Base-by-base conservation (phyloP, 1,140 invertebrate species). In the Portunus trituberculatus region DNA sequence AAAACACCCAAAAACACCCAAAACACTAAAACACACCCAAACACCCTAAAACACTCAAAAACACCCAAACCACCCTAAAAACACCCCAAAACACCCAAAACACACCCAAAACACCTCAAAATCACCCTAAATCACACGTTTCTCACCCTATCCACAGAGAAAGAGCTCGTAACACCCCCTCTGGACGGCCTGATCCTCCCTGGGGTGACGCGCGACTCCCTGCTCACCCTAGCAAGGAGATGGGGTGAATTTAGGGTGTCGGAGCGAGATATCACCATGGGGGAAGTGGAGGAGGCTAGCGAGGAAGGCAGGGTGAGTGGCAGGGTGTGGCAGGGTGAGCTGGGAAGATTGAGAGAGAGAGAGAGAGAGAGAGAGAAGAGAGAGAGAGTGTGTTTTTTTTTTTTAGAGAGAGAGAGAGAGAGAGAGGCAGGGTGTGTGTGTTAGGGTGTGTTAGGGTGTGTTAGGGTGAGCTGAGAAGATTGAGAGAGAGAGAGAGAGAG, bases 121-220 rank as follows among this genome's bases (percentile, higher is more conserved):
- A 31, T 20, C 31, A 4, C 76, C 94, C 39, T 39, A 2, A 39
- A 39, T 39, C 39, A 39, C 39, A n/a, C 39, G 1, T 39, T 1
- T 89, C 20, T 59, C 52, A 4, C 52, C 52, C 94, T 39, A 39
- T 10, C 96, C 96, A 82, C 97, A 99, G 99, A 99, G 97, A 98
- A 98, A 97, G 99, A 99, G 97, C 97, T 99, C 96, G 97, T 99
- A 16, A 99, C 99, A 29, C 99, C 99, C n/a, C 98, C 99, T 28
- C 97, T 99, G 52, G 96, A 97, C 96, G 99, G 99, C 29, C 97
- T 99, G 0, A 99, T 99, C 96, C 97, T 99, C 96, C 99, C 99
- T 29, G 99, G 99, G 94, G 98, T 99, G 59, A 99, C 98, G 0
- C 97, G 99, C 93, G 98, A 98, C 96, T 99, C 98, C 48, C 98